A percentile compares a stretch with the other conserved stretches of the same genome.
Conservation (phyloP, 2,888 invertebrate species). For the Hirtodrosophila alboralis region DNA sequence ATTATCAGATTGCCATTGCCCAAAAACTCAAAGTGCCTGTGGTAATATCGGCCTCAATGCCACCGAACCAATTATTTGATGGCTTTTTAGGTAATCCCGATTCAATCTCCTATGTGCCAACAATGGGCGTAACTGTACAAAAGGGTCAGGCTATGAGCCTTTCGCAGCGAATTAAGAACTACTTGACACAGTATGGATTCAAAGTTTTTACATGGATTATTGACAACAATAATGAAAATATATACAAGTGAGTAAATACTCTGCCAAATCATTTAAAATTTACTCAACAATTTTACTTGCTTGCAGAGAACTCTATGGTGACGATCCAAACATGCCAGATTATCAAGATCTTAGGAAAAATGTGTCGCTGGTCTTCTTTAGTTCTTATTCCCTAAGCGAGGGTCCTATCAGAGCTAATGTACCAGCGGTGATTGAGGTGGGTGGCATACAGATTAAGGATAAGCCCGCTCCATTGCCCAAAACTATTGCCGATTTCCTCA, state of each 20-base stretch:
- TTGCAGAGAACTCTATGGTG: slow-evolving; percentile 48
- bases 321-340: slow-evolving; percentile 64
- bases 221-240: slow-evolving; percentile 22
- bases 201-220: not conserved
- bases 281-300: too few species aligned
- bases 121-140: slow-evolving; percentile 30
- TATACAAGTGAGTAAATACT: slow-evolving; percentile 40
- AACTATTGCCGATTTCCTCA: slow-evolving; percentile 78
- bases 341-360: slow-evolving; percentile 70
- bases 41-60: slow-evolving; percentile 53
- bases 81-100: slow-evolving; percentile 71
- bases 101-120: slow-evolving; percentile 65
- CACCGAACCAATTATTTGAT: slow-evolving; percentile 51
- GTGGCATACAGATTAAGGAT: slow-evolving; percentile 82
- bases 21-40: slow-evolving; percentile 78
- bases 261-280: accelerated
- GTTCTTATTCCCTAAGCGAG: slow-evolving; percentile 74
- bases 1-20: slow-evolving; percentile 73
- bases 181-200: too few species aligned
- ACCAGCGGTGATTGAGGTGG: slow-evolving; percentile 79
- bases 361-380: slow-evolving; percentile 76
- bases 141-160: slow-evolving; percentile 52
- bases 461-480: slow-evolving; percentile 77
- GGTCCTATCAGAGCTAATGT: slow-evolving; percentile 79
- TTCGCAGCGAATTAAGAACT: slow-evolving; percentile 51